Conservation (phyloP, 2,797 vertebrate genomes). For the Rhinogobio ventralis region DNA sequence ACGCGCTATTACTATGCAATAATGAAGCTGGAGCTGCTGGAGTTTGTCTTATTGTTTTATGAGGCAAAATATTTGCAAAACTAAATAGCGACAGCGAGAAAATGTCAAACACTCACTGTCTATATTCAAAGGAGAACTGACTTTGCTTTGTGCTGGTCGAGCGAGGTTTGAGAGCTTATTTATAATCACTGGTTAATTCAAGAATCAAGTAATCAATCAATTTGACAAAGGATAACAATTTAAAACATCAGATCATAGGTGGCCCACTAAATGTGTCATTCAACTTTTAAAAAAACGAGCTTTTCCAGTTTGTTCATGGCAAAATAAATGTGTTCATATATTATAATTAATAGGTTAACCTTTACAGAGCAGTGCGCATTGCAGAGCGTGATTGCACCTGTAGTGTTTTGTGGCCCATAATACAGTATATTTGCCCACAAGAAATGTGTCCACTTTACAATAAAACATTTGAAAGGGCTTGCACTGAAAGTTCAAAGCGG, state of each 20-base stretch:
- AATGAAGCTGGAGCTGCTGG: constrained; percentile 36
- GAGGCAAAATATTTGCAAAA: constrained; percentile 21
- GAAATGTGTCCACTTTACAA: not conserved
- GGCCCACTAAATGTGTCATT: not conserved
- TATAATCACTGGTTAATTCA: not conserved
- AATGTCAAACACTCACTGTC: not conserved
- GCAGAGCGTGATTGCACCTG: not conserved
- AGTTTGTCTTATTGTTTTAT: constrained; percentile 36
- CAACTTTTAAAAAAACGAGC: not conserved
- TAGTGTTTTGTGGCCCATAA: not conserved
- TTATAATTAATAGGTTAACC: not conserved
- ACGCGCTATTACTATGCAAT: not conserved
- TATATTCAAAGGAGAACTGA: not conserved
- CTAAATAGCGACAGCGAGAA: constrained; percentile 27
- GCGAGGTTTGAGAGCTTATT: not conserved
- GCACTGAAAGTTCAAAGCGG: not conserved
- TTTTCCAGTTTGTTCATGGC: not conserved
- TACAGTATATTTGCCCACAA: not conserved
- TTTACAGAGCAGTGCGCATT: not conserved
- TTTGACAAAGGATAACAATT: not conserved
- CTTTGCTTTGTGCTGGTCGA: not conserved
- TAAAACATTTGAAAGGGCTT: constrained; percentile 4
- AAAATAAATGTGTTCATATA: not conserved
- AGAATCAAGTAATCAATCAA: constrained; percentile 2
- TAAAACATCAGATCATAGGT: not conserved